Base-by-base conservation (phyloP, 2,888 invertebrate genomes). In the Phyllotreta cruciferae region DNA sequence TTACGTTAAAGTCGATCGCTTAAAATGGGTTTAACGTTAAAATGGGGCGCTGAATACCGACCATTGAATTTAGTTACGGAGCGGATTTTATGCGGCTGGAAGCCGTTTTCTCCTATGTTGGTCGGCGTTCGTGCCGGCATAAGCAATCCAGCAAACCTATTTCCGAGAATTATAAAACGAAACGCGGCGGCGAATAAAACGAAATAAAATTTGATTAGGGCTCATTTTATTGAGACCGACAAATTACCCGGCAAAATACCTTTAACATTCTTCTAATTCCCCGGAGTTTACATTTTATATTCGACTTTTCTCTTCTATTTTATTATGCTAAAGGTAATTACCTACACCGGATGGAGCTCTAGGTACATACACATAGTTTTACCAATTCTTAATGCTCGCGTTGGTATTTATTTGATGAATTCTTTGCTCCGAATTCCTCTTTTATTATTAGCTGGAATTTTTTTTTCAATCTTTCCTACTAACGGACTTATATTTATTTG, bases 141-240 rank as follows among this genome's bases (percentile, higher is more conserved):
- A 49, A 49, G 49, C 49, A 49, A 49, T 49, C 24, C 49, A 49
- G 35, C 49, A 35, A 49, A 6, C 10, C 49, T 10, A 49, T 49
- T 49, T 49, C 49, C 49, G n/a, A 6, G 49, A 49, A 49, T 49
- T 49, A 49, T 49, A 49, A 49, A 49, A 49, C 49, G 49, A 49
- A 49, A 49, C 35, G 35, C 7, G 35, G 49, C 6, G 6, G 3
- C 35, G 49, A 49, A 49, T 35, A 36, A 49, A 49, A 49, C 36
- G 11, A 49, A 49, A 49, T 49, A 35, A 34, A 49, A 49, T 49
- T 49, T 49, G 49, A 49, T 49, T 49, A 34, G 49, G 24, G 35
- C 49, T 35, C 49, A 49, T 49, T 49, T 49, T 49, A 49, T 49
- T 49, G 49, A 49, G 35, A n/a, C 49, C 35, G 36, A 49, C 49